Base-by-base conservation (phyloP, 1,140 invertebrate species). In the Orius laevigatus region DNA sequence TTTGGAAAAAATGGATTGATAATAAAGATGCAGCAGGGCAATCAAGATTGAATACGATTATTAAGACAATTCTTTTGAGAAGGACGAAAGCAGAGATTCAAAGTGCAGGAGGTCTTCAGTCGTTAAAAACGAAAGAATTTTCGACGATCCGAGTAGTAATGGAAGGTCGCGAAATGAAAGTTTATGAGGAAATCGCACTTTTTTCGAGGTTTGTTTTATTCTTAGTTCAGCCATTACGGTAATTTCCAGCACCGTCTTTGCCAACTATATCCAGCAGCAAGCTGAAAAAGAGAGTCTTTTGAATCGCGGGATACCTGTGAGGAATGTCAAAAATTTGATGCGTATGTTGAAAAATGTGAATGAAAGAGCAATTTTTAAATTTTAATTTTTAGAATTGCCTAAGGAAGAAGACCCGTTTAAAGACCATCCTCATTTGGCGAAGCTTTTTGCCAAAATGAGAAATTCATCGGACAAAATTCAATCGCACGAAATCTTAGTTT, bases 71-170 rank as follows among this genome's bases (percentile, higher is more conserved):
- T 0, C 73, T 94, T 70, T 64, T 96, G 41, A 67, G 90, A 8
- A 69, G 90, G 46, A 92, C 86, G 1, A 95, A 94, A 64, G 66
- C 67, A 35, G 79, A 90, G 59, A 66, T 86, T 16, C 74, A 79
- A 50, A 60, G 69, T 31, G 64, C 67, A 16, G 74, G 75, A 0
- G 60, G 62, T 6, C 55, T 84, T 0, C 62, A 74, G 12, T 66
- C 62, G 20, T 66, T 92, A 42, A 84, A 85, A 1, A 59, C 72
- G 4, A 81, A 84, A 55, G 62, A 62, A 5, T 60, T 72, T 6
- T 65, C 77, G 32, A 57, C 70, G 0, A 59, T 75, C 12, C 53
- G 68, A 31, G 70, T 89, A 0, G 61, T 67, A 3, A 66, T 94
- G 10, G 71, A 75, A 34, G 61, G 66, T 5, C 70, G 78, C 2